A percentile compares a stretch with the other conserved stretches of the same genome.
Evolutionary conservation across 37 sponge, comb jelly and placozoan species (phyloP).

Genomic region (Axinella damicornis): DNA sequence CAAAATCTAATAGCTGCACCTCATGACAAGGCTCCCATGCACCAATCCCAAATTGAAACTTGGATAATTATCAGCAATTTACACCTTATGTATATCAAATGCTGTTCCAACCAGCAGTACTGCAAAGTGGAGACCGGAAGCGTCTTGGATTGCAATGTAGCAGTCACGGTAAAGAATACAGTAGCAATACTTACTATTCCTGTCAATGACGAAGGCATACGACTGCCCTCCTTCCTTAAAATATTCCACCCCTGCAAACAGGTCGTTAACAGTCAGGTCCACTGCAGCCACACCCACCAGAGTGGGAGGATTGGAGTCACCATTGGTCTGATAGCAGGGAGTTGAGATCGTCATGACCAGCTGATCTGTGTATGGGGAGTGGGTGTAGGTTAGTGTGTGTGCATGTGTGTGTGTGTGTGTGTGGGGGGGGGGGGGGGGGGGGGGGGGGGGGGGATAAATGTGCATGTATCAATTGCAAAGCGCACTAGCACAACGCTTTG

Average conservation of each 20-base stretch:
- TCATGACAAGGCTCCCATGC: too few relatives aligned
- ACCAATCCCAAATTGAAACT: too few relatives aligned
- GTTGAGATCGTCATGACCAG: conserved; percentile 11
- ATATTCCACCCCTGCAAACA: conserved; percentile 36
- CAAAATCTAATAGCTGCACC: too few relatives aligned
- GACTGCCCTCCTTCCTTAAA: conserved; percentile 25
- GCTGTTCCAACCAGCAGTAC: too few relatives aligned
- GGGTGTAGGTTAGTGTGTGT: not conserved
- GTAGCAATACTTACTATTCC: conserved; percentile 2
- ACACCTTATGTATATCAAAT: too few relatives aligned
- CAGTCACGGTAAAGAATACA: too few relatives aligned
- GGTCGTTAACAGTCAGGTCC: conserved; percentile 38
- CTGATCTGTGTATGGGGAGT: conserved; percentile 14
- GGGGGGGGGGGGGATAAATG: conserved; percentile 5
- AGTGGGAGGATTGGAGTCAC: too few relatives aligned
- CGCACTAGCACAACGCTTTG: too few relatives aligned
- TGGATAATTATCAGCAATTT: too few relatives aligned
- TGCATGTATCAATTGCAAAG: too few relatives aligned
- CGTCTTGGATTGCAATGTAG: too few relatives aligned
- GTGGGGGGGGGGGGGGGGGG: conserved; percentile 10
- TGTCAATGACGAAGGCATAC: conserved; percentile 46
- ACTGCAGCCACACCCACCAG: conserved; percentile 39
- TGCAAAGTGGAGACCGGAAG: too few relatives aligned
- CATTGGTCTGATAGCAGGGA: conserved; percentile 11
- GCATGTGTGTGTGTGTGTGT: not conserved